Evolutionary conservation across 2,888 invertebrate genomes (phyloP).

Genomic region (Physocephala rufipes): DNA sequence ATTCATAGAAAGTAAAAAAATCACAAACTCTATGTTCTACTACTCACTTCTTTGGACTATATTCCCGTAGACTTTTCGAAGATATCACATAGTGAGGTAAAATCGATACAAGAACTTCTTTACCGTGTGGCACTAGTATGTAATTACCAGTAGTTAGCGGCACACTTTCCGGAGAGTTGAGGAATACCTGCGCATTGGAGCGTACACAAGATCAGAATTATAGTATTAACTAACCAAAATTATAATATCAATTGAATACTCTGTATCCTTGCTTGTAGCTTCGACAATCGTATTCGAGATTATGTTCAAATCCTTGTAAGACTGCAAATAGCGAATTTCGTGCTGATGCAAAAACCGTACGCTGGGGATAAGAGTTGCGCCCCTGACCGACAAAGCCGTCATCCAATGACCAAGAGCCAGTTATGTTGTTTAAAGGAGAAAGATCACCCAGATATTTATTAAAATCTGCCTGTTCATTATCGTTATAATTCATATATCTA

Average conservation of each 20-base stretch:
- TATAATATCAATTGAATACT: slow-evolving; percentile 52
- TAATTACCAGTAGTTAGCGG: slow-evolving; percentile 62
- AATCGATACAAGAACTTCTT: slow-evolving; percentile 74
- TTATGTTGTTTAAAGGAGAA: slow-evolving; percentile 47
- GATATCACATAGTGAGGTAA: slow-evolving; percentile 80
- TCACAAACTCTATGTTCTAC: background rate
- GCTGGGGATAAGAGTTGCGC: slow-evolving; percentile 73
- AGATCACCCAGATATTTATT: slow-evolving; percentile 49
- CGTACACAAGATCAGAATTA: background rate
- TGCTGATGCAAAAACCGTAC: slow-evolving; percentile 73
- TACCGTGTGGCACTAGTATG: slow-evolving; percentile 59
- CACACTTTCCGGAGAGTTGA: slow-evolving; percentile 63
- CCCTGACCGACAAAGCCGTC: slow-evolving; percentile 69
- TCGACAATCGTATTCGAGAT: slow-evolving; percentile 76
- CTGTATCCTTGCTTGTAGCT: slow-evolving; percentile 80
- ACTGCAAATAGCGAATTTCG: slow-evolving; percentile 73
- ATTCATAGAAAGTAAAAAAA: background rate
- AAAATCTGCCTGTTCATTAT: slow-evolving; percentile 54
- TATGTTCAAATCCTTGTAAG: slow-evolving; percentile 70
- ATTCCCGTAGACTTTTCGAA: slow-evolving; percentile 71
- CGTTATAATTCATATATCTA: slow-evolving; percentile 54
- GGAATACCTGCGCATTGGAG: slow-evolving; percentile 52
- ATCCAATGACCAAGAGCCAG: slow-evolving; percentile 71
- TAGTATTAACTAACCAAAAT: background rate
- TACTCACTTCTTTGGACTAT: slow-evolving; percentile 66